Evolutionary conservation across 2,797 vertebrate genomes (phyloP), one percentile per base, ranked within the genome.

Genomic region (Parambassis ranga): DNA sequence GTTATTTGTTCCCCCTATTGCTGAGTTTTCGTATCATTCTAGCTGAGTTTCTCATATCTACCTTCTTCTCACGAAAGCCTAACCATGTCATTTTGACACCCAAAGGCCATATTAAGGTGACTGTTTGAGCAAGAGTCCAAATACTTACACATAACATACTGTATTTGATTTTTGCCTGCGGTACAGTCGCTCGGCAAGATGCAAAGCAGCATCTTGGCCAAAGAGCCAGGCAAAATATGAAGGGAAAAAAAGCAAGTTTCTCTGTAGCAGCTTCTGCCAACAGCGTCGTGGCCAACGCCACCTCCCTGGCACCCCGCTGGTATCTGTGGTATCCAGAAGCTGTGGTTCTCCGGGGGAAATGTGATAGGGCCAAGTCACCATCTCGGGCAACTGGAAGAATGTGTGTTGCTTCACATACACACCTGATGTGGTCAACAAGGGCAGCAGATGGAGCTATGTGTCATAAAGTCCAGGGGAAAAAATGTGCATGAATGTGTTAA

Each of bases 281-380:
- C 64, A 64, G 65, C 71, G 66, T 79, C 75, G 55, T 32, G 55
- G 71, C 73, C 63, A 64, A 62, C 44, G 39, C 83, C 77, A 55
- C 64, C 77, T n/a, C 57, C 52, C 35, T 42, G 83, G 81, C 77
- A 71, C 78, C 75, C 89, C 41, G 61, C 82, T 86, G 84, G 88
- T 77, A 87, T 87, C 58, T 89, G 73, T 82, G 84, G 81, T 76
- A 80, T 90, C 84, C 76, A 91, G 72, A 84, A 81, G 79, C 85
- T 90, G 89, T 79, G 90, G 90, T 91, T 89, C 81, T 86, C 82
- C 87, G 90, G 81, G 83, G 85, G 82, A 91, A 88, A 88, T 68
- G 63, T 58, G 91, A 91, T 85, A 79, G 82, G 71, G 80, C 86
- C 82, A 77, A 81, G 79, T 82, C 82, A 69, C 83, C 72, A 59